Conservation (phyloP, 2,888 invertebrate species). For the Ornithoptera priamus region DNA sequence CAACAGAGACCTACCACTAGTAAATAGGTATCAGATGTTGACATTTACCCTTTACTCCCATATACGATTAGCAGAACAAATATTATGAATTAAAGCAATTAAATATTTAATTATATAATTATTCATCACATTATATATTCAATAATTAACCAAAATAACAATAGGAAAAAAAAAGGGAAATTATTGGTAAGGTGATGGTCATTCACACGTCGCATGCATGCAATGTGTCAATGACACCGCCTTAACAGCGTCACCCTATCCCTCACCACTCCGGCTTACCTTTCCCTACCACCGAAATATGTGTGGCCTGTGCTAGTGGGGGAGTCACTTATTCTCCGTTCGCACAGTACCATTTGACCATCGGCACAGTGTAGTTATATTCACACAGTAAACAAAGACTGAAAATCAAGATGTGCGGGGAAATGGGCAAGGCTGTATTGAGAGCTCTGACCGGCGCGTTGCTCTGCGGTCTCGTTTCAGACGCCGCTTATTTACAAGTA, state of each 20-base stretch:
- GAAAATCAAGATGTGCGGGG: conserved; percentile 65
- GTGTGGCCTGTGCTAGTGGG: conserved; percentile 36
- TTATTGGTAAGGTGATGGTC: conserved; percentile 2
- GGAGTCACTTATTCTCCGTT: conserved; percentile 35
- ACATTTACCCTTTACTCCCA: too few relatives aligned
- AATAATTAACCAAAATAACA: too few relatives aligned
- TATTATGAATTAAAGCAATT: too few relatives aligned
- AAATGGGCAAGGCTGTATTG: conserved; percentile 74
- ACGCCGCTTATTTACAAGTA: conserved; percentile 74
- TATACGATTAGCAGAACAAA: too few relatives aligned
- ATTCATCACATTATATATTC: too few relatives aligned
- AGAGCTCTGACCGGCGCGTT: conserved; percentile 71
- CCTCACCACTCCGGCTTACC: conserved; percentile 18
- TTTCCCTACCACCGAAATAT: conserved; percentile 33
- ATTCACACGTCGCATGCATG: background rate
- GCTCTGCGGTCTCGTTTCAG: conserved; percentile 66
- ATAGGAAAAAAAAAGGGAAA: background rate
- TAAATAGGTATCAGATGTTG: too few relatives aligned
- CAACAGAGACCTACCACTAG: too few relatives aligned
- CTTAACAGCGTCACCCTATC: conserved; percentile 14
- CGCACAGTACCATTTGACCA: conserved; percentile 31
- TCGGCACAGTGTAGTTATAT: conserved; percentile 28
- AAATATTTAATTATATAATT: too few relatives aligned
- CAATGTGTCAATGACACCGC: conserved; percentile 17
- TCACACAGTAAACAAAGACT: conserved; percentile 24